These are phyloP conservation scores for Karalla daura DNA, from an alignment of 2,797 vertebrate species.

Conservation along the genomic window DNA sequence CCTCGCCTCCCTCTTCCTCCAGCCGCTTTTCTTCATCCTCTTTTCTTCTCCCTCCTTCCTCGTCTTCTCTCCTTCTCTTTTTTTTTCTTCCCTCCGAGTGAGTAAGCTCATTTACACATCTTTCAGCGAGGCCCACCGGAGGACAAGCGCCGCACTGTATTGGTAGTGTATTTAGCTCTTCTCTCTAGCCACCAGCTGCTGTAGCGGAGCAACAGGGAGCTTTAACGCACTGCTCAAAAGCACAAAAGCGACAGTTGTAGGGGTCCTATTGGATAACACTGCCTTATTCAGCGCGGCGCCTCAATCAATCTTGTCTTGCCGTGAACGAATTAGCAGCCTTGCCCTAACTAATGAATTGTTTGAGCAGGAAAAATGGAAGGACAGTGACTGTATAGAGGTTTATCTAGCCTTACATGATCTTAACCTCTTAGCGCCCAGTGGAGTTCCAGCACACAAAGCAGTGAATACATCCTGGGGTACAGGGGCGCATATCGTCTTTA, in stretches of 20 bases:
- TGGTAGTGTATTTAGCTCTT: slow-evolving; percentile 4
- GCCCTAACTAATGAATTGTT: background rate
- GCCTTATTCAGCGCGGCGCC: background rate
- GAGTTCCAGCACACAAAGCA: no score
- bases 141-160: slow-evolving; percentile 9
- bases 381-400: no score
- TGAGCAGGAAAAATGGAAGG: background rate
- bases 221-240: background rate
- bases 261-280: background rate
- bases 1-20: slow-evolving; percentile 31
- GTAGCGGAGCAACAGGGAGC: slow-evolving; percentile 11
- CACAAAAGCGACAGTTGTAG: background rate
- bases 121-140: slow-evolving; percentile 12
- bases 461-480: no score
- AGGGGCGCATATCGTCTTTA: no score
- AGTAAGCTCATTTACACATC: slow-evolving; percentile 51
- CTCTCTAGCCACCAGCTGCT: slow-evolving; percentile 10
- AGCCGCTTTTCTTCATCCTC: slow-evolving; percentile 21
- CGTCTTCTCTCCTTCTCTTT: slow-evolving; percentile 8
- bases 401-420: no score
- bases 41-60: slow-evolving; percentile 37
- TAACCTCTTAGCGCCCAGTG: no score
- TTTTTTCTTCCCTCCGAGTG: slow-evolving; percentile 33
- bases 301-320: background rate
- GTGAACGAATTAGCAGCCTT: background rate